Evolutionary conservation across 2,113 vertebrate species (phyloP), one percentile per base, ranked within the genome.

Genomic region (Rhea pennata): DNA sequence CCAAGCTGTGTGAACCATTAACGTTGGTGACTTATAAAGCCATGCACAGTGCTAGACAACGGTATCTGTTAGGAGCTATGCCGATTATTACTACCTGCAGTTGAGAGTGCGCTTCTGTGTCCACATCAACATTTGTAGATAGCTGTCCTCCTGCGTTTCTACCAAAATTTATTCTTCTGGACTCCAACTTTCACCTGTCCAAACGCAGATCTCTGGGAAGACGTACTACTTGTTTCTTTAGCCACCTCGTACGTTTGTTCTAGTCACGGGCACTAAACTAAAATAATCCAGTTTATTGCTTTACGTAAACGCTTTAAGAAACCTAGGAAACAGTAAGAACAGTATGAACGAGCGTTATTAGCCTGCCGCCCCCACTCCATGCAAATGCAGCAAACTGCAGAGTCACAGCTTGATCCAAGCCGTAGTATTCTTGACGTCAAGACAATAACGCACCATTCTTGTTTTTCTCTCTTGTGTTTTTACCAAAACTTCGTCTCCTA

Each of bases 41-140:
- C 7, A 1, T 6, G 15, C 4, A 8, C 29, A 23, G 24, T 15
- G 50, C 15, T 31, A 56, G 64, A 39, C 0, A 0, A 17, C 31
- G 59, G 21, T 86, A 59, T 27, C 40, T 70, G 65, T 33, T 77
- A 6, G 10, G 77, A 40, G 51, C 6, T 16, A 8, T 29, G 46
- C 31, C 27, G 40, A 67, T 44, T 36, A 24, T 2, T 65, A 46
- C 51, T 86, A 51, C 10, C 0, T 7, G 4, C 9, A 46, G n/a
- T 33, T 84, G 58, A 33, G 51, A 51, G 40, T 6, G n/a, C 46
- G 3, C 69, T 84, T 74, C 26, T 81, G 26, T 71, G 42, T 27
- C 29, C 10, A 58, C 29, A 54, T 17, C 5, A 21, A 29, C 20
- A 7, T 42, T 71, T 67, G 10, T 48, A 39, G 64, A 26, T 0